Base-by-base conservation (phyloP, 2,888 invertebrate genomes). In the Arctia plantaginis region DNA sequence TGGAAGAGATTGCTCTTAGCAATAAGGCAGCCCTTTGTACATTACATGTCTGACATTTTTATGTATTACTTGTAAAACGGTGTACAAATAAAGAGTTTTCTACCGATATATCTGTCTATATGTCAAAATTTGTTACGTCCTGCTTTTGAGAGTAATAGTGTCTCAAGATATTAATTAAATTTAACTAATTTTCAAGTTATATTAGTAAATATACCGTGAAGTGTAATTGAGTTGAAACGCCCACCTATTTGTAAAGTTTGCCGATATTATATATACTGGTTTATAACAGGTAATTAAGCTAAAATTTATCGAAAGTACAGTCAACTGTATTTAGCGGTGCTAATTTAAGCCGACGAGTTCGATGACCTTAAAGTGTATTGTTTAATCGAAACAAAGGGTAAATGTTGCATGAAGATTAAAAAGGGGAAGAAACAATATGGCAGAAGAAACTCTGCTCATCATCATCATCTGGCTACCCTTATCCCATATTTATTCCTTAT, bases 291-390 rank as follows among this genome's bases (percentile, higher is more conserved):
- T 73, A 82, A 82, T 82, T 84, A 82, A 74, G 74, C 47, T 27
- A 33, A 73, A 74, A 77, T 74, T 80, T 82, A 80, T 76, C 71
- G 78, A 55, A 74, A 66, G 75, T 75, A 80, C 75, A 78, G 70
- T 74, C 78, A 80, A 82, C 74, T 77, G 83, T 78, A 80, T 80
- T 82, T 84, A 82, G 74, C 41, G 67, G 12, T 13, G 20, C 44
- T 69, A 69, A 82, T 82, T 84, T 73, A 20, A 69, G 72, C 78
- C 77, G 69, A 69, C 74, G 72, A 84, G 80, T 85, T 77, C 77
- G 66, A 69, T 73, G 72, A 82, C 82, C 85, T 84, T 47, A 66
- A 64, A 55, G 35, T 12, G 35, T 47, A 71, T 65, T 51, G 51
- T 68, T 41, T 35, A 20, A 15, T 30, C 65, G 55, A 7, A 47